A percentile compares a stretch with the other conserved stretches of the same genome.
Evolutionary conservation across 2,797 vertebrate species (phyloP).

Genomic region (Lophura swinhoii): DNA sequence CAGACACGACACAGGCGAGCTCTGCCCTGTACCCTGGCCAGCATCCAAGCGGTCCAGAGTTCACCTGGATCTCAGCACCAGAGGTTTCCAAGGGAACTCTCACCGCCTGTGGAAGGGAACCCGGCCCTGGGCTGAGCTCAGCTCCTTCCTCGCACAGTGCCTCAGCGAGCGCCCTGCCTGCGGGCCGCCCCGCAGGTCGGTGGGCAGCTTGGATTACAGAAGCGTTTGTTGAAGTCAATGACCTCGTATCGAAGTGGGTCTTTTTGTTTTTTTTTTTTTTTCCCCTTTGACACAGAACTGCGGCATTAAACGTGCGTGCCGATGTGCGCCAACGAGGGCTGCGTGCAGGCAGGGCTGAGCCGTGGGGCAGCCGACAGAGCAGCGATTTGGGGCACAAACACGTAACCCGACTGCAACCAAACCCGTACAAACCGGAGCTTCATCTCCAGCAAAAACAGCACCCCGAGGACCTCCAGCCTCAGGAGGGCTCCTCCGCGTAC

Average conservation of each 20-base stretch:
- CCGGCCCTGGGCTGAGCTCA: not conserved
- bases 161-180: not conserved
- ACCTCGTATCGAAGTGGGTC: not conserved
- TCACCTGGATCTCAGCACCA: not conserved
- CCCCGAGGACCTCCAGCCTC: not conserved
- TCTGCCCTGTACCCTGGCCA: not conserved
- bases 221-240: fast-evolving
- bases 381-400: not conserved
- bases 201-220: not conserved
- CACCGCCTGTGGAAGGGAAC: fast-evolving
- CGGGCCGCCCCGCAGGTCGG: not conserved
- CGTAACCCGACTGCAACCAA: not conserved
- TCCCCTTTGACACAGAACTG: not conserved
- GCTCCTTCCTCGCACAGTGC: not conserved
- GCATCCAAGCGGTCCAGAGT: not conserved
- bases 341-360: not conserved
- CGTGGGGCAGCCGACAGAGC: not conserved
- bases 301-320: not conserved
- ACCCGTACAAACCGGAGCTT: fast-evolving
- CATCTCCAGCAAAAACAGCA: not conserved
- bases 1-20: fast-evolving
- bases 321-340: not conserved
- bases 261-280: not conserved
- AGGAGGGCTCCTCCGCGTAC: not conserved
- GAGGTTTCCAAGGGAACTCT: not conserved